Percentiles rank a stretch among this genome's conserved stretches.
Conservation (phyloP, 1,140 invertebrate genomes). For the Oedothorax gibbosus region DNA sequence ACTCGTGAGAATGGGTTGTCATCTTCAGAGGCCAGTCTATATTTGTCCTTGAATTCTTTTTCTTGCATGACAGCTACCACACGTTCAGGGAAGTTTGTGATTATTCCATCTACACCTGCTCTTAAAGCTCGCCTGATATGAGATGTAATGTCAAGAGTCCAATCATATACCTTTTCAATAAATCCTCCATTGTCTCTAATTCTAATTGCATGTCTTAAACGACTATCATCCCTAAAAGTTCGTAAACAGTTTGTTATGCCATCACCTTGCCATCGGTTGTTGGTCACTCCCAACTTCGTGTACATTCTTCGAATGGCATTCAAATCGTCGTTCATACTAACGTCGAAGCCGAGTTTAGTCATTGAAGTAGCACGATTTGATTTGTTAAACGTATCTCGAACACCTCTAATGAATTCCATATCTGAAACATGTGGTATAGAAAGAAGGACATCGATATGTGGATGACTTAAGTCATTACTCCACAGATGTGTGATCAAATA, state of each 20-base stretch:
- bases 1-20: slow-evolving; percentile 59
- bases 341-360: slow-evolving; percentile 52
- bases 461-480: slow-evolving; percentile 38
- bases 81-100: slow-evolving; percentile 61
- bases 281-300: slow-evolving; percentile 24
- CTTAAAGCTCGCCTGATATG: slow-evolving; percentile 42
- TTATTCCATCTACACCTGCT: slow-evolving; percentile 59
- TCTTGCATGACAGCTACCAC: slow-evolving; percentile 56
- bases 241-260: slow-evolving; percentile 58
- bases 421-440: slow-evolving; percentile 54
- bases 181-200: slow-evolving; percentile 45
- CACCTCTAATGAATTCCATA: slow-evolving; percentile 36
- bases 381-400: slow-evolving; percentile 47
- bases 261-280: slow-evolving; percentile 60
- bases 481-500: slow-evolving; percentile 62
- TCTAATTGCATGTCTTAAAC: slow-evolving; percentile 43
- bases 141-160: slow-evolving; percentile 57
- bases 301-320: slow-evolving; percentile 52
- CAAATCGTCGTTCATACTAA: slow-evolving; percentile 54
- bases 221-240: slow-evolving; percentile 15
- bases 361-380: slow-evolving; percentile 12
- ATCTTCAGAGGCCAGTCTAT: slow-evolving; percentile 45
- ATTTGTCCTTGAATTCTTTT: slow-evolving; percentile 56
- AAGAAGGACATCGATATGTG: slow-evolving; percentile 45
- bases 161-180: slow-evolving; percentile 60